Percentiles rank a stretch among this genome's conserved stretches.
These are phyloP conservation scores for Pelobates fuscus DNA, from an alignment of 2,113 vertebrate species.

Conservation along the genomic window DNA sequence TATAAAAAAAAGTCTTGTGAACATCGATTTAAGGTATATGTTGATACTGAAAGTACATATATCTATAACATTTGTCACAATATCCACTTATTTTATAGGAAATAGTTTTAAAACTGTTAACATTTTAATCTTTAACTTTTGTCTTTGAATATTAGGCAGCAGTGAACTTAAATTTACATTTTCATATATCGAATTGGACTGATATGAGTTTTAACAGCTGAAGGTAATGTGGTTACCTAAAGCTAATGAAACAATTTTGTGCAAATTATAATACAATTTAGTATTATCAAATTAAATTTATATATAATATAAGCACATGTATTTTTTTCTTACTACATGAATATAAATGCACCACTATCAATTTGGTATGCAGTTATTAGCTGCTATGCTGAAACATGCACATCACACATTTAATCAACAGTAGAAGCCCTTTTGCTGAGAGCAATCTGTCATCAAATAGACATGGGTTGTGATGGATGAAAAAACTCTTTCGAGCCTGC, in stretches of 20 bases:
- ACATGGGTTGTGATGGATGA: conserved; percentile 50
- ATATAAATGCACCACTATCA: neutral
- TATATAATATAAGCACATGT: conserved; percentile 7
- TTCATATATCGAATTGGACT: conserved; percentile 40
- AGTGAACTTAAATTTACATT: conserved; percentile 46
- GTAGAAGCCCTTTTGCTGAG: conserved; percentile 43
- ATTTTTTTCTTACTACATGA: conserved; percentile 19
- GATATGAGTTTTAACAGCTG: conserved; percentile 52
- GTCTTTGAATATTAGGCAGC: neutral
- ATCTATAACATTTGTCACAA: conserved; percentile 48
- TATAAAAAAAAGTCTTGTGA: neutral
- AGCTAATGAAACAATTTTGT: conserved; percentile 26
- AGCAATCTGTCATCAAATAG: conserved; percentile 52
- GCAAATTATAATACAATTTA: neutral
- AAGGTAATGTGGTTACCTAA: conserved; percentile 38
- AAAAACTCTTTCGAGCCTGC: conserved; percentile 18
- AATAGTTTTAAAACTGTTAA: too few species aligned
- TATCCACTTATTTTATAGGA: conserved; percentile 57
- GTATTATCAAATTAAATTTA: neutral
- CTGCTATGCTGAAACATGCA: conserved; percentile 51
- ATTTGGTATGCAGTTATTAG: conserved; percentile 40
- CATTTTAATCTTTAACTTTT: conserved; percentile 22
- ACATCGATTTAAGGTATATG: neutral
- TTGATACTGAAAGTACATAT: neutral
- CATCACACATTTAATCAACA: conserved; percentile 58